Evolutionary conservation across 2,888 invertebrate species (phyloP), one percentile per base, ranked within the genome.

Genomic region (Netelia inedita): DNA sequence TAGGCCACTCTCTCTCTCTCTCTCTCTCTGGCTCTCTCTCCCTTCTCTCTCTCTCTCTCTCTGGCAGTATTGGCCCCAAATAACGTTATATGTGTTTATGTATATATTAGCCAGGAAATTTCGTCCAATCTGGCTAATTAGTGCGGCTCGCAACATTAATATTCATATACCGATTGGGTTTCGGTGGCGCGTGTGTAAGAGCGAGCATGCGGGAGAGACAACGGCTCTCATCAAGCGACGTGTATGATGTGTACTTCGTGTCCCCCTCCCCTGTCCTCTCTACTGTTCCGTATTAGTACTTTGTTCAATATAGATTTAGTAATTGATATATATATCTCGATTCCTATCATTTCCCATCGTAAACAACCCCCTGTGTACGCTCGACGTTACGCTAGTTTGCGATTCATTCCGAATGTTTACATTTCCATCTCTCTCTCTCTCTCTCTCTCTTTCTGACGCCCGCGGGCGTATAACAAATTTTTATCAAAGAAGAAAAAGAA

Each of bases 61-160:
- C 5, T 28, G 5, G 5, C 5, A 28, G 28, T 28, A 28, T 28
- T 28, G 28, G 28, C 28, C 5, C 28, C 5, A 28, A 28, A 28
- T 28, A 28, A 28, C 28, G 28, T 28, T 28, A 28, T 28, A 28
- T 28, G 28, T 28, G 28, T 78, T 82, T 82, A 68, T 78, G 82
- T 76, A 75, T 76, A 75, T 71, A 79, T 74, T 65, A 75, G 82
- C 79, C 66, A 75, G 41, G 65, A 85, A 82, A 79, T 82, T 85
- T 82, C 72, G 66, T 72, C 71, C 74, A 85, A 85, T 85, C 79
- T 79, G 71, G 50, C 72, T 82, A 85, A 85, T 85, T 82, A 85
- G 66, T 57, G 46, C 61, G 21, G 53, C 46, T 41, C 14, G 23
- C 55, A 66, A 14, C 71, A 82, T 79, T 53, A 79, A 82, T 74